Conservation (phyloP, 2,888 invertebrate species). For the Pristionchus japonicus region DNA sequence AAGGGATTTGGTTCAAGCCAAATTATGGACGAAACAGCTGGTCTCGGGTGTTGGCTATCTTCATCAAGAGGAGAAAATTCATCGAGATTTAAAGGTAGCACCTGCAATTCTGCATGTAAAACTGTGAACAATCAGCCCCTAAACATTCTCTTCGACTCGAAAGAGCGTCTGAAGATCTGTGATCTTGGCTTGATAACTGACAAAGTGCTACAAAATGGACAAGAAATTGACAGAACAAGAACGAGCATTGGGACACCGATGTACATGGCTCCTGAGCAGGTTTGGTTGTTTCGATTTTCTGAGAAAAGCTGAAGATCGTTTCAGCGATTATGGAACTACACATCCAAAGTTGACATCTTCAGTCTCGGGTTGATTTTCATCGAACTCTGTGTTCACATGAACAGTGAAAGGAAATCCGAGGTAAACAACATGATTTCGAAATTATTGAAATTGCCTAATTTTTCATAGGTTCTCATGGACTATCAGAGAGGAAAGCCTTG, state of each 20-base stretch:
- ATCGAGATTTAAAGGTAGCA: not conserved
- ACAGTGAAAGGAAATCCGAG: not conserved
- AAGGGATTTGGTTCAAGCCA: not conserved
- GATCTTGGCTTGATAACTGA: not conserved
- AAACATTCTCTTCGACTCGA: not conserved
- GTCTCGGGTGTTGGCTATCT: not conserved
- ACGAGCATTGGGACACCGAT: not conserved
- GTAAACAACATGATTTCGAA: not conserved
- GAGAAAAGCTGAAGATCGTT: too few relatives aligned
- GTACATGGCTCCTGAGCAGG: not conserved
- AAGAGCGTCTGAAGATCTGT: not conserved
- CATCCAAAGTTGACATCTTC: not conserved
- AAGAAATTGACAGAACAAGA: not conserved
- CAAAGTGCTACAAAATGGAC: not conserved
- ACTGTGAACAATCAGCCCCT: not conserved
- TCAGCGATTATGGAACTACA: not conserved
- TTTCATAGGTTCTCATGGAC: not conserved
- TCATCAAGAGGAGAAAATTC: not conserved
- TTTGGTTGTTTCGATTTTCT: too few relatives aligned
- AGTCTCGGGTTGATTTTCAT: not conserved
- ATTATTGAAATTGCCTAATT: too few relatives aligned
- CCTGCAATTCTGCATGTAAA: too few relatives aligned
- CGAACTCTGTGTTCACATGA: not conserved
- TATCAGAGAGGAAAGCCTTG: not conserved
- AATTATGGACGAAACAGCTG: not conserved